phyloP scores from a whole-genome alignment of 2,113 vertebrate species.

The Pelecanoides urinatrix region DNA sequence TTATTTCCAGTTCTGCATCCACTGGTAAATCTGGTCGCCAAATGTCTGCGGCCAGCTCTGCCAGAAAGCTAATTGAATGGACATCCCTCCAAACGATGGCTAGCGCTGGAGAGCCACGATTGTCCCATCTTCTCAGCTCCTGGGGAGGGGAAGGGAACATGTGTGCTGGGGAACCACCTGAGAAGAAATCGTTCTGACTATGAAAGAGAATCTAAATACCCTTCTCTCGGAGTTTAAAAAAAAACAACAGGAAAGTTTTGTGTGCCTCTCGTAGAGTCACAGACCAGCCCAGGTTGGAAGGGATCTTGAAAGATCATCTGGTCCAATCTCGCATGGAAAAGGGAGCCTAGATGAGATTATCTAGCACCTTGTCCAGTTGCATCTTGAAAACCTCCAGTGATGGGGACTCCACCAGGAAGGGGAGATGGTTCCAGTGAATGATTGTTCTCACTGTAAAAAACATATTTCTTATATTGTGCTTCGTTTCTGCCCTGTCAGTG shows the following conservation, averaged over 20 bases:
- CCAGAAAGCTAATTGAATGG: neutral
- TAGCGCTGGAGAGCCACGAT: rapidly evolving
- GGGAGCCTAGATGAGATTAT: neutral
- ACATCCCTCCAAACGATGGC: neutral
- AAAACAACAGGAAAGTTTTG: neutral
- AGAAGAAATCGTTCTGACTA: neutral
- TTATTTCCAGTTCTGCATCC: neutral
- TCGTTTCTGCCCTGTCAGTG: neutral
- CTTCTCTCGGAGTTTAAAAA: neutral
- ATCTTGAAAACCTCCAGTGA: neutral
- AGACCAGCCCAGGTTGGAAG: neutral
- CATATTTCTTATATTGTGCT: neutral
- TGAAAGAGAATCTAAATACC: neutral
- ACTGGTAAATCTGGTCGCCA: neutral
- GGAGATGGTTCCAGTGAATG: neutral
- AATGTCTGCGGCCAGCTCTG: neutral
- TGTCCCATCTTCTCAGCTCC: neutral
- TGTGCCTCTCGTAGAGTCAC: neutral
- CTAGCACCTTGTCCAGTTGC: neutral
- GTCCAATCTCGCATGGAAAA: neutral
- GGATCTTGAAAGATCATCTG: neutral
- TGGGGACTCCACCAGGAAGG: neutral
- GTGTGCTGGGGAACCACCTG: neutral
- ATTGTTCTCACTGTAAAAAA: neutral
- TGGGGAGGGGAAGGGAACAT: neutral